Base-by-base conservation (phyloP, 2,113 vertebrate species). In the Muscicapa adusta region DNA sequence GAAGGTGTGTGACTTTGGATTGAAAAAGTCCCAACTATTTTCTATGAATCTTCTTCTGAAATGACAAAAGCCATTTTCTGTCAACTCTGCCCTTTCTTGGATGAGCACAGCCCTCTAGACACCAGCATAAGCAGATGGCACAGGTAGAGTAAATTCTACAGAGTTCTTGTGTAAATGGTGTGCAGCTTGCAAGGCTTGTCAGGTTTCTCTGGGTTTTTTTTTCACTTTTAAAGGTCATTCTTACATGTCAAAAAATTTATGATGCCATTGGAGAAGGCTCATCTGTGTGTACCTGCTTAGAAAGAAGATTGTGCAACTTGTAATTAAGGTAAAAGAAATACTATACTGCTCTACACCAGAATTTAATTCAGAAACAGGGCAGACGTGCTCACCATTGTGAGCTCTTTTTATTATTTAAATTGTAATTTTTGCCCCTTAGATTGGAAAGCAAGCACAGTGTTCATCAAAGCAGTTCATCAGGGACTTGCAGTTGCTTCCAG, bases 141-240 rank as follows among this genome's bases (percentile, higher is more conserved):
- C 82, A 91, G 87, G 87, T 91, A 97, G 74, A 97, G 95, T 95
- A 97, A 98, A 98, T 97, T 97, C 95, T 97, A 94, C 95, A 61
- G 76, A 94, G 94, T 86, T 97, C 93, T 92, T 98, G 96, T 96
- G 97, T 95, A 98, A 98, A 97, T 97, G 96, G 68, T 94, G 57
- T 80, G 42, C 74, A 96, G 97, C 96, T 97, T 96, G 89, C 94
- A 91, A 95, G 80, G 65, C 78, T 97, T 95, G 92, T 93, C 96
- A 96, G 86, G 65, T 74, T 77, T 94, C 38, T 76, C 6, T 47
- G 78, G 93, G 43, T 34, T 61, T 50, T 48, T 42, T 43, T 23
- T 77, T 42, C 33, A 56, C 73, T 96, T 96, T 93, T 96, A 98
- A 98, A 98, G 97, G 97, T 98, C 97, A 96, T 42, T 85, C 61